Percentiles rank a stretch among this genome's conserved stretches.
phyloP scores from a whole-genome alignment of 2,888 invertebrate species.

The Cabera pusaria region DNA sequence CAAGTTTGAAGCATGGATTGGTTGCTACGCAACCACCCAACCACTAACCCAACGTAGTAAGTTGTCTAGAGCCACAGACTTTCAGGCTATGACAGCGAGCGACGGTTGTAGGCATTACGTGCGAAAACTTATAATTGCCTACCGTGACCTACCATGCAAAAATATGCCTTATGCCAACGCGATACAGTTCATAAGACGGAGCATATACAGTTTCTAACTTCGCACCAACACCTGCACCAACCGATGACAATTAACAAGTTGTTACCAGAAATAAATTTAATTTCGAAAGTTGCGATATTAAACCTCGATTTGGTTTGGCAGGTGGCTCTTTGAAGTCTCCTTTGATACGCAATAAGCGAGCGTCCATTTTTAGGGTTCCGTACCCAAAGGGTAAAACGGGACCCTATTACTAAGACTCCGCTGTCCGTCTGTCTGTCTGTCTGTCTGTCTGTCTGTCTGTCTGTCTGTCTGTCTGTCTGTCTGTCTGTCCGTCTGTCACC shows the following conservation, averaged over 20 bases:
- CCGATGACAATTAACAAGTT: constrained; percentile 31
- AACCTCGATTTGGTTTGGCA: constrained; percentile 20
- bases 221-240: constrained; percentile 23
- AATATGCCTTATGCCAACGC: constrained; percentile 4
- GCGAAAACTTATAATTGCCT: constrained; percentile 35
- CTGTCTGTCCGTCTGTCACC: too few relatives aligned
- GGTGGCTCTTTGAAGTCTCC: constrained; percentile 9
- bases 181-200: constrained; percentile 8
- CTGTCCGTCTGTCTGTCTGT: too few relatives aligned
- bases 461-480: too few relatives aligned
- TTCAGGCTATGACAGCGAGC: constrained; percentile 23
- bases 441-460: too few relatives aligned
- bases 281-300: constrained; percentile 27
- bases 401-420: too few relatives aligned
- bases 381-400: too few relatives aligned
- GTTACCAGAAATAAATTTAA: constrained; percentile 29
- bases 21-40: too few relatives aligned
- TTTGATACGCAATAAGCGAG: too few relatives aligned
- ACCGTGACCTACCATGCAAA: constrained; percentile 12
- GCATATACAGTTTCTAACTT: constrained; percentile 8
- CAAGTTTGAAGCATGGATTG: too few relatives aligned
- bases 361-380: too few relatives aligned
- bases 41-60: too few relatives aligned
- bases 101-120: constrained; percentile 29
- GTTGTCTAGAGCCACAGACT: constrained; percentile 5